These are phyloP conservation scores for Cuculus canorus DNA, from an alignment of 2,797 vertebrate species.

Conservation along the genomic window DNA sequence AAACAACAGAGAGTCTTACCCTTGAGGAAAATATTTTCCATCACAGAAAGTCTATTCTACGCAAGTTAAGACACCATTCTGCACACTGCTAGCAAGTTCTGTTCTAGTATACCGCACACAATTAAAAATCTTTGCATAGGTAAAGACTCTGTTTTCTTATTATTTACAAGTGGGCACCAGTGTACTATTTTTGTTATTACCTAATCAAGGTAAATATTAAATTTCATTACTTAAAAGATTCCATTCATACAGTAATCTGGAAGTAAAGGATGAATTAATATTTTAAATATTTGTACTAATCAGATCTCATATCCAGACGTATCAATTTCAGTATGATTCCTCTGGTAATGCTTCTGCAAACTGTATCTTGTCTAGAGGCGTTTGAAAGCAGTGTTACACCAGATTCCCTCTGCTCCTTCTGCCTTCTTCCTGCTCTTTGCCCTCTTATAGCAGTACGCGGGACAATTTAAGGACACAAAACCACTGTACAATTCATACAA, in stretches of 20 bases:
- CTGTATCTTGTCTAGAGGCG: background rate
- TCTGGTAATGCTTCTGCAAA: background rate
- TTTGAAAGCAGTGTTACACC: background rate
- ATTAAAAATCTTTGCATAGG: background rate
- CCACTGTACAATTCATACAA: background rate
- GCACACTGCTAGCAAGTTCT: background rate
- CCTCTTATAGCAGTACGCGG: background rate
- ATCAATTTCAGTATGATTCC: background rate
- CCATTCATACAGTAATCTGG: background rate
- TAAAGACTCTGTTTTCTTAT: background rate
- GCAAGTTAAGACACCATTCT: background rate
- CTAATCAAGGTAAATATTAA: background rate
- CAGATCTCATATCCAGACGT: background rate
- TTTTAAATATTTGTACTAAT: background rate
- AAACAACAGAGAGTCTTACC: background rate
- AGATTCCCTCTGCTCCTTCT: background rate
- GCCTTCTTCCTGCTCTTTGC: background rate
- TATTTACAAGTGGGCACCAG: background rate
- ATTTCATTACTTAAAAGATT: background rate
- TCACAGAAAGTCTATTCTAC: background rate
- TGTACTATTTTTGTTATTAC: background rate
- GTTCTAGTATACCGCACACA: background rate
- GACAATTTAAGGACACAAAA: background rate
- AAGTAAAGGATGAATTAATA: background rate
- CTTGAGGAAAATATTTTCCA: background rate